A percentile compares a stretch with the other conserved stretches of the same genome.
Conservation (phyloP, 2,888 invertebrate species). For the Campoplex nolae region DNA sequence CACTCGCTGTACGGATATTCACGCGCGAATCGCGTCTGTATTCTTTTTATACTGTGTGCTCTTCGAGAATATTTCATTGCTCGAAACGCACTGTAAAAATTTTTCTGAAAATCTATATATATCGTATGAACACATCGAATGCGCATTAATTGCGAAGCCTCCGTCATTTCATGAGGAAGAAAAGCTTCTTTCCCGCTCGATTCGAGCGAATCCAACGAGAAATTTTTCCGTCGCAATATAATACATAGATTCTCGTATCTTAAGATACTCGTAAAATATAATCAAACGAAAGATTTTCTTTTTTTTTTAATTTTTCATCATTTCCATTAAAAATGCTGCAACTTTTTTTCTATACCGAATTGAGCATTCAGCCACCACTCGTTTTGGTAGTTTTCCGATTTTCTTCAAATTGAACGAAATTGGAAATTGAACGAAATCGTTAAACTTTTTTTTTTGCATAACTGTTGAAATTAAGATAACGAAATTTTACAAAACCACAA, state of each 20-base stretch:
- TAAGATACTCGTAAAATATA: too few relatives aligned
- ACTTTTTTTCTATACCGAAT: too few relatives aligned
- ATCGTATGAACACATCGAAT: background rate
- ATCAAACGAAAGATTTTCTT: too few relatives aligned
- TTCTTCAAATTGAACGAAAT: too few relatives aligned
- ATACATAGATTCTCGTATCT: background rate
- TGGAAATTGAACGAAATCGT: too few relatives aligned
- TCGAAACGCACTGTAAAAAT: conserved; percentile 15
- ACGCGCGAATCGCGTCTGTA: conserved; percentile 43
- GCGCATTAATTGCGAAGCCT: conserved; percentile 31
- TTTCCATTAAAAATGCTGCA: too few relatives aligned
- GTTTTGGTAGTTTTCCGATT: too few relatives aligned
- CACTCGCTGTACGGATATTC: conserved; percentile 41
- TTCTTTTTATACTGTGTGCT: conserved; percentile 45
- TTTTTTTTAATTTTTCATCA: too few relatives aligned
- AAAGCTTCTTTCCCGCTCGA: conserved; percentile 18
- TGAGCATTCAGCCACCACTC: too few relatives aligned
- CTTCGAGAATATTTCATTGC: conserved; percentile 44
- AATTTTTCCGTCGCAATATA: conserved; percentile 50
- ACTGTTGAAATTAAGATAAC: too few relatives aligned
- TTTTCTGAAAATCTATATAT: conserved; percentile 9
- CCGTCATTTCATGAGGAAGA: background rate
- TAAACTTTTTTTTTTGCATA: too few relatives aligned
- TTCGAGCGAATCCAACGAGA: conserved; percentile 30
- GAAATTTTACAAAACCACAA: too few relatives aligned